Base-by-base conservation (phyloP, 2,888 invertebrate genomes). In the Tetanocera ferruginea region DNA sequence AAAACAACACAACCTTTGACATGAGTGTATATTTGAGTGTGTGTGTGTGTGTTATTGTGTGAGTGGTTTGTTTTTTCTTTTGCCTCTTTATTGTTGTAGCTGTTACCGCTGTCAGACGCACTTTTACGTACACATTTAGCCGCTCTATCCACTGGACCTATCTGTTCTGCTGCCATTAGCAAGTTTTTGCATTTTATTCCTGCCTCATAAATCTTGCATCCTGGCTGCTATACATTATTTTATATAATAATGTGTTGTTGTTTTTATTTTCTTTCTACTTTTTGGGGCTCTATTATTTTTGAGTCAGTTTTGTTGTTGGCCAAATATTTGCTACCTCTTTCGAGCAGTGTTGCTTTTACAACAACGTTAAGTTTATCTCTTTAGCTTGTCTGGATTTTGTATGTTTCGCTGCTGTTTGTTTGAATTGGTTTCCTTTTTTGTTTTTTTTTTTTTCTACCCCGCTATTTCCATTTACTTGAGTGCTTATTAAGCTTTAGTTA, bases 21-120 rank as follows among this genome's bases (percentile, higher is more conserved):
- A 43, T 55, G 60, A 14, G 5, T 28, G 28, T 60, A 2, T 28
- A 0, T 5, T 17, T 25, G 25, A 11, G 57, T 23, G 57, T 57
- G 62, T 28, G 6, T 64, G 64, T 34, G 34, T 31, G 5, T 34
- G 34, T 34, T 4, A n/a, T n/a, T 64, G 6, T n/a, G 31, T 64
- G 31, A 3, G 14, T 28, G 31, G 31, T 4, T 6, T 19, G 2
- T 14, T 5, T 81, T 85, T 86, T 85, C 9, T 34, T 23, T 43
- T 73, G 73, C 11, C 17, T 49, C 19, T n/a, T 28, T 17, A 17
- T 69, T 69, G 49, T 11, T 51, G 31, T 72, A 14, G 51, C 64
- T 49, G 25, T 60, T 76, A 17, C 1, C 17, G 49, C 57, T 74
- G 49, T 23, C 74, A 51, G 19, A 62, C 51, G 64, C 64, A 74